These are phyloP conservation scores for Protomyctophum bolini DNA, from an alignment of 2,113 vertebrate genomes.

Conservation along the genomic window DNA sequence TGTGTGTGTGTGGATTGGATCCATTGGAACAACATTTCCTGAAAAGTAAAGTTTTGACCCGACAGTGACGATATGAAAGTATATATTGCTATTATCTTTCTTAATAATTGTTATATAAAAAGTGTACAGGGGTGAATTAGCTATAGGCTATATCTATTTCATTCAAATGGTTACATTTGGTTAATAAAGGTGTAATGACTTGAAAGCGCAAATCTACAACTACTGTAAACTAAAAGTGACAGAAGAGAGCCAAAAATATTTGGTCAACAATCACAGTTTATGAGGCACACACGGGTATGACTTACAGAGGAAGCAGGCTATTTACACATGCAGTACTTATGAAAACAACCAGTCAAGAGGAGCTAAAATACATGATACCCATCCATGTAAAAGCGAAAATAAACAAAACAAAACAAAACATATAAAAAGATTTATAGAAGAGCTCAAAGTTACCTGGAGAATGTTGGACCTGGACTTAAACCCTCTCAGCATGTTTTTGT, in stretches of 20 bases:
- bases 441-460: slow-evolving; percentile 17
- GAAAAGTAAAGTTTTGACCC: too few species aligned
- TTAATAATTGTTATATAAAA: too few species aligned
- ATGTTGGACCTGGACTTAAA: slow-evolving; percentile 18
- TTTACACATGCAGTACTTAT: slow-evolving; percentile 59
- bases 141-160: too few species aligned
- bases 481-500: not conserved
- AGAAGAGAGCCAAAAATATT: slow-evolving; percentile 19
- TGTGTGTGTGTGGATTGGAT: too few species aligned
- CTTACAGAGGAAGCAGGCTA: slow-evolving; percentile 47
- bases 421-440: slow-evolving; percentile 24
- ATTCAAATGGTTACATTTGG: too few species aligned
- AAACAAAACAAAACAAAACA: slow-evolving; percentile 20
- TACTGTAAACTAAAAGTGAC: not conserved
- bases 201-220: too few species aligned
- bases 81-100: too few species aligned
- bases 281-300: slow-evolving; percentile 39
- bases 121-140: too few species aligned
- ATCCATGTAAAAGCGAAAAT: slow-evolving; percentile 3
- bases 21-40: too few species aligned
- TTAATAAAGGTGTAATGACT: too few species aligned
- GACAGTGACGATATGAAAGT: too few species aligned
- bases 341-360: slow-evolving; percentile 36
- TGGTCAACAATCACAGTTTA: slow-evolving; percentile 66
- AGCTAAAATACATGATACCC: slow-evolving; percentile 24